Evolutionary conservation across 2,797 vertebrate species (phyloP).

Genomic region (Muscicapa striata): DNA sequence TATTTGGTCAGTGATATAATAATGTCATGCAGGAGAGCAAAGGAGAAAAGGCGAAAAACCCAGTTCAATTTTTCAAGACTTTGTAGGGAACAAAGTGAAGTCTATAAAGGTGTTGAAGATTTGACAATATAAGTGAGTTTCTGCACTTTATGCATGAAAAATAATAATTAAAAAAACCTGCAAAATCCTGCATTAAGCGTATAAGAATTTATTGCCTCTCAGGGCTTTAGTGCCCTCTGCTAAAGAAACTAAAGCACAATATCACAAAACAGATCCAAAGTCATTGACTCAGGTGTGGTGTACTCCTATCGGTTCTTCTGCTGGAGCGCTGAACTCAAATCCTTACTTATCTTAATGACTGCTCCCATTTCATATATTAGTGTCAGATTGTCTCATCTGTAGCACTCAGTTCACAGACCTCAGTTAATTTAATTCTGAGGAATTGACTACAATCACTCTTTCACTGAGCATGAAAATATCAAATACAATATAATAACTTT

Average conservation of each 20-base stretch:
- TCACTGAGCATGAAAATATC: background rate
- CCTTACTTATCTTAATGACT: background rate
- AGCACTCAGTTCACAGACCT: background rate
- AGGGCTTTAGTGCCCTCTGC: background rate
- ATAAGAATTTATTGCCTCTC: background rate
- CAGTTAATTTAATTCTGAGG: background rate
- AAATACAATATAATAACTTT: background rate
- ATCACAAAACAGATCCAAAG: background rate
- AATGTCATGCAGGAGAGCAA: background rate
- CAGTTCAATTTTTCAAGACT: background rate
- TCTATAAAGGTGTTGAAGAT: background rate
- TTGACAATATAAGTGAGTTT: background rate
- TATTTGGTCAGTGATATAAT: background rate
- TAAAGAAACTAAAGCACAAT: background rate
- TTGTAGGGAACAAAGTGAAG: background rate
- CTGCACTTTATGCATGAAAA: background rate
- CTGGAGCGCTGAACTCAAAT: background rate
- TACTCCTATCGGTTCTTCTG: background rate
- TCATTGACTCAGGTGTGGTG: fast-evolving
- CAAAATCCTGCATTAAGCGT: background rate
- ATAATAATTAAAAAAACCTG: background rate
- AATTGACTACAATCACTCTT: background rate
- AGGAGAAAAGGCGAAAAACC: background rate
- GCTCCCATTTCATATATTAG: background rate
- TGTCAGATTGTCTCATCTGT: background rate